A percentile compares a stretch with the other conserved stretches of the same genome.
phyloP scores from a whole-genome alignment of 1,140 invertebrate species.

The Cephus cinctus region DNA sequence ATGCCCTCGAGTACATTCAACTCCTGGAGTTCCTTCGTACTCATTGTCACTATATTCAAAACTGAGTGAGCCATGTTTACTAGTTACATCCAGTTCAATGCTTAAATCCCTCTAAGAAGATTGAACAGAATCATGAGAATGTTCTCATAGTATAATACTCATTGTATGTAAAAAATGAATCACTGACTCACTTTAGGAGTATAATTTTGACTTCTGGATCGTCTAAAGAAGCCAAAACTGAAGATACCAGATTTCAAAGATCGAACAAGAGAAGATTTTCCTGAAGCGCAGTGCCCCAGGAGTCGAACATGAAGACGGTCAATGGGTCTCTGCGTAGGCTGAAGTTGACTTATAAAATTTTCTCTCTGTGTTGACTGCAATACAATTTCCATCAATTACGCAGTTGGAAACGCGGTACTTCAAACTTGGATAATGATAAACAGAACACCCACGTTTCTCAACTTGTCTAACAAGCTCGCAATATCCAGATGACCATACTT shows the following conservation, averaged over 20 bases:
- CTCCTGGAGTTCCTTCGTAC: slow-evolving; percentile 52
- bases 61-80: slow-evolving; percentile 62
- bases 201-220: slow-evolving; percentile 56
- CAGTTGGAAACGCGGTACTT: background rate
- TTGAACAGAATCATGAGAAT: slow-evolving; percentile 5
- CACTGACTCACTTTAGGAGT: slow-evolving; percentile 38
- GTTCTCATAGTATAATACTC: too few species aligned
- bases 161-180: slow-evolving; percentile 6
- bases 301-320: slow-evolving; percentile 73
- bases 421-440: background rate
- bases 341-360: slow-evolving; percentile 70
- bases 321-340: slow-evolving; percentile 64
- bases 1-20: slow-evolving; percentile 50
- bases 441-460: slow-evolving; percentile 63
- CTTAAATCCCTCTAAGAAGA: slow-evolving; percentile 46
- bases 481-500: slow-evolving; percentile 77
- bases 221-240: slow-evolving; percentile 62
- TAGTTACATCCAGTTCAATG: slow-evolving; percentile 65
- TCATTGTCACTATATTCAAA: slow-evolving; percentile 61
- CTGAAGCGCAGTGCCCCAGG: slow-evolving; percentile 75
- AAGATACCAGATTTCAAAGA: slow-evolving; percentile 71
- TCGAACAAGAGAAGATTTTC: slow-evolving; percentile 75
- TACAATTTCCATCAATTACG: background rate
- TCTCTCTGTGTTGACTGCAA: slow-evolving; percentile 56
- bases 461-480: slow-evolving; percentile 68